Percentiles rank a stretch among this genome's conserved stretches.
Evolutionary conservation across 2,113 vertebrate genomes (phyloP).

Genomic region (Etheostoma spectabile): DNA sequence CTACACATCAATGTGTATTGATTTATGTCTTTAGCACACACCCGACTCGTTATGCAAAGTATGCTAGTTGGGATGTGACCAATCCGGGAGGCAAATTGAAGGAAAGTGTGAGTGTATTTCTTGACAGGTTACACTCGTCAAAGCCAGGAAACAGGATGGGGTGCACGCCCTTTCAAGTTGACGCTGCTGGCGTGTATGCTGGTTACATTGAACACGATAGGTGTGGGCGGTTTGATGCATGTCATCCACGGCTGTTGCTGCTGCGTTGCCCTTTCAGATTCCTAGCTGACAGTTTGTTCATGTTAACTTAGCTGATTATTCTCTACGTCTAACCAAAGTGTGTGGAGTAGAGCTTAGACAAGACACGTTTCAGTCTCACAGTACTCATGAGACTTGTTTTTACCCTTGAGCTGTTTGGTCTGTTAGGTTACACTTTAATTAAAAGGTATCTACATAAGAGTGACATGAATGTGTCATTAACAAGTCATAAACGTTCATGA

Average conservation of each 20-base stretch:
- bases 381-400: background rate
- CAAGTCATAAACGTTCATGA: no score
- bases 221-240: background rate
- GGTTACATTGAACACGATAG: background rate
- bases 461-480: no score
- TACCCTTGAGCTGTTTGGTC: no score
- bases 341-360: background rate
- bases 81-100: background rate
- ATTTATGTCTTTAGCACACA: background rate
- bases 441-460: no score
- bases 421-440: no score
- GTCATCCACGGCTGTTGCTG: no score
- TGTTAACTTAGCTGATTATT: background rate
- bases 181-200: background rate
- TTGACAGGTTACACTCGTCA: background rate
- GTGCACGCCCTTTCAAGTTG: background rate
- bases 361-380: background rate
- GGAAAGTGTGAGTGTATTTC: background rate
- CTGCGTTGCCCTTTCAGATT: background rate
- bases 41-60: background rate
- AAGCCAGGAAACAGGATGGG: background rate
- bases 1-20: background rate
- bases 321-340: background rate
- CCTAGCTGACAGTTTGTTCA: background rate
- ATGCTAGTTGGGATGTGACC: background rate